Evolutionary conservation across 2,113 vertebrate species (phyloP), one percentile per base, ranked within the genome.

Genomic region (Nerophis ophidion): DNA sequence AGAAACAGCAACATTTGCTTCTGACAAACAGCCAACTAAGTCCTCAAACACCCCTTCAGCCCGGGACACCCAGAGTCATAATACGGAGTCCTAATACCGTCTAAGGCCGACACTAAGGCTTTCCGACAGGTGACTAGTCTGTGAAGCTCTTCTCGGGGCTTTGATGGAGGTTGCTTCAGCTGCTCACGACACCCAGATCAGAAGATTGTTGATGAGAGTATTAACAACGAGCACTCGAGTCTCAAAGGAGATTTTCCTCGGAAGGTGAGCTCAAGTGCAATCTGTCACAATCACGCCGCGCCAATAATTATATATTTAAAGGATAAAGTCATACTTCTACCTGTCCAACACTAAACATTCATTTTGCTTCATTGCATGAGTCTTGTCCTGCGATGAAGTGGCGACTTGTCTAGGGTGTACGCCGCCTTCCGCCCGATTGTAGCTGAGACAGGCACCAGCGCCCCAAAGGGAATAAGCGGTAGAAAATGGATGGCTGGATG

Each of bases 161-260:
- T 76, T 81, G 78, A 81, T 65, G 60, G 51, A 54, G 61, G 73
- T 26, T 50, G 60, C 65, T 72, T 16, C 14, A 48, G 66, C 59
- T 10, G 17, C 26, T 60, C 46, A 49, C 54, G 72, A 63, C 63
- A 42, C 51, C 66, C 53, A 62, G 50, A 76, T 70, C 50, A 63
- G 53, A 74, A 57, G 71, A 77, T 56, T 67, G 60, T 61, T 47
- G 48, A 73, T 45, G 40, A 59, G 52, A 44, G 33, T 44, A 65
- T 71, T 47, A 76, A 60, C 38, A 59, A 44, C 45, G 68, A 72
- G 68, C 48, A 63, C 60, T 71, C 56, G 17, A 38, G 63, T 50
- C 75, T 58, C 72, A 66, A 40, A 50, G 60, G 57, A 63, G 62
- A 61, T 59, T 60, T 57, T 65, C 58, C 38, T 9, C 19, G 26